phyloP scores from a whole-genome alignment of 2,888 invertebrate genomes.

The Meiosimyza decipiens region DNA sequence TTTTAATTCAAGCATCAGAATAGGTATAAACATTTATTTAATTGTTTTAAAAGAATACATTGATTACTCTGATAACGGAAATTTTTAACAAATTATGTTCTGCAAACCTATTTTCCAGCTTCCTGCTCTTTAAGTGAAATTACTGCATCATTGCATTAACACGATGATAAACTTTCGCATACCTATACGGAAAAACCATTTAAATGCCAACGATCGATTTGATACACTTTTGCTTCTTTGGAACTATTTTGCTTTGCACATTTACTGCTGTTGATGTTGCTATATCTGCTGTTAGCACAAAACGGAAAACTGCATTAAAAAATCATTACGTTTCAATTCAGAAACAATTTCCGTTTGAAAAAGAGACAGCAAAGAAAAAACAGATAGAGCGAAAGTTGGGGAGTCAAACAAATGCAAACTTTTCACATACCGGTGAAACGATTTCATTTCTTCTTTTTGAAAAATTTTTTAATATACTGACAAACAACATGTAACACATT shows the following conservation, averaged over 20 bases:
- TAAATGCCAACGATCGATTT: constrained; percentile 34
- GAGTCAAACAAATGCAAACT: neutral
- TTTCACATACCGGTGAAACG: no score
- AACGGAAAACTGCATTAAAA: constrained; percentile 38
- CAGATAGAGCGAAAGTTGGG: neutral
- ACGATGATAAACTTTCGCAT: constrained; percentile 7
- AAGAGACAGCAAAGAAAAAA: constrained; percentile 26
- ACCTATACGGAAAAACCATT: constrained; percentile 26
- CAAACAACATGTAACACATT: no score
- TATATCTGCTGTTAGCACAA: neutral
- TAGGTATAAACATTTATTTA: no score
- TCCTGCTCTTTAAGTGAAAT: no score
- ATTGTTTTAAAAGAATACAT: no score
- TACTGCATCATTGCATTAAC: no score
- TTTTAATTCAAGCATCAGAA: no score
- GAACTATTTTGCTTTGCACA: neutral
- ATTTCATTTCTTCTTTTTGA: no score
- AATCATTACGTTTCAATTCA: constrained; percentile 36
- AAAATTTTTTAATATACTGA: neutral
- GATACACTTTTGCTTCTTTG: constrained; percentile 12
- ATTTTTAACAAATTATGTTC: no score
- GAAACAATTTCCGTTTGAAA: constrained; percentile 36
- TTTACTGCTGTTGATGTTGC: neutral
- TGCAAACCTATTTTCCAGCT: no score
- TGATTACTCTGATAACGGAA: no score